A percentile compares a stretch with the other conserved stretches of the same genome.
Conservation (phyloP, 1,140 invertebrate species). For the Cardiocondyla obscurior region DNA sequence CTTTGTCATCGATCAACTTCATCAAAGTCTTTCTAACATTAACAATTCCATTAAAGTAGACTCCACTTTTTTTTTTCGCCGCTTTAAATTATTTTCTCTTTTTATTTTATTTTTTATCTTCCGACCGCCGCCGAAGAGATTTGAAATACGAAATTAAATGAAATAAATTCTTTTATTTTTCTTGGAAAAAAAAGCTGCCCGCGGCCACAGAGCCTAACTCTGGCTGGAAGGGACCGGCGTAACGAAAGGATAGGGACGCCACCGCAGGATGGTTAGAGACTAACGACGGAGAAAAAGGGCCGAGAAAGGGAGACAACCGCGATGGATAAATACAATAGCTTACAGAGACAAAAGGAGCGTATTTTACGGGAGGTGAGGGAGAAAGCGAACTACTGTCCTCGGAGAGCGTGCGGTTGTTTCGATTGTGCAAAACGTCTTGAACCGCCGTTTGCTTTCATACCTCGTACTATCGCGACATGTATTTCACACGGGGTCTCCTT, state of each 20-base stretch:
- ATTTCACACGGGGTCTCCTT: not conserved
- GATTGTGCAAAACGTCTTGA: not conserved
- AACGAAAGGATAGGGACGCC: slow-evolving; percentile 17
- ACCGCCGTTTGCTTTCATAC: slow-evolving; percentile 19
- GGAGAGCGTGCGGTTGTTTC: not conserved
- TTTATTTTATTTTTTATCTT: too few species aligned
- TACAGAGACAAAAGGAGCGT: slow-evolving; percentile 60
- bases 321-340: slow-evolving; percentile 68
- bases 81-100: slow-evolving; percentile 8
- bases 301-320: slow-evolving; percentile 40
- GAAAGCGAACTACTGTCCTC: not conserved
- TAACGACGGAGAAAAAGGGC: slow-evolving; percentile 17
- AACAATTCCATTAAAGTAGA: slow-evolving; percentile 11
- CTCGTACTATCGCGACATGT: not conserved
- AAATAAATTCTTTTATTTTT: not conserved
- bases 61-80: not conserved
- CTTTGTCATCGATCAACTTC: not conserved
- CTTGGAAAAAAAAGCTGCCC: not conserved
- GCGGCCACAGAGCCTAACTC: slow-evolving; percentile 16
- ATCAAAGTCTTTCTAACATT: not conserved
- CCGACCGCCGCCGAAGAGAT: not conserved
- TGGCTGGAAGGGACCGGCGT: not conserved
- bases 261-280: slow-evolving; percentile 19
- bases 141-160: slow-evolving; percentile 41
- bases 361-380: slow-evolving; percentile 44